A percentile compares a stretch with the other conserved stretches of the same genome.
Conservation (phyloP, 2,888 invertebrate species). For the Pseudolycoriella hygida region DNA sequence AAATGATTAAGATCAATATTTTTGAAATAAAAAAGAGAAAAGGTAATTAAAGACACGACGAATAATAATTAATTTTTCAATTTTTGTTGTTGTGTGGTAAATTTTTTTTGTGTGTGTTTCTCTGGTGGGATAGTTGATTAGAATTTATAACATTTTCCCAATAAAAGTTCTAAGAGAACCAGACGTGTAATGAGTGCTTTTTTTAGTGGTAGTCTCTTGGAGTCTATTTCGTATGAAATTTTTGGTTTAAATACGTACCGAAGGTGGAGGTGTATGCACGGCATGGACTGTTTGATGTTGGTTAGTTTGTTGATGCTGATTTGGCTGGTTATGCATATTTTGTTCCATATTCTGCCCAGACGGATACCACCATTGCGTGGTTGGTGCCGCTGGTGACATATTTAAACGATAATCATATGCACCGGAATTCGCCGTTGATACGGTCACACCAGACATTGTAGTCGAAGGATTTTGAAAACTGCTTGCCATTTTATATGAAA, state of each 20-base stretch:
- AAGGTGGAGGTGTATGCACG: constrained; percentile 9
- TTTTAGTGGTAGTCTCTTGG: constrained; percentile 33
- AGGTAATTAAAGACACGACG: too few relatives aligned
- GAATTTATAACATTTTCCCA: too few relatives aligned
- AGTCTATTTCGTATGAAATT: constrained; percentile 23
- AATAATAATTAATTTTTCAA: too few relatives aligned
- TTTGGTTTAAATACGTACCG: constrained; percentile 4
- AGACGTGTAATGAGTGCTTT: constrained; percentile 11
- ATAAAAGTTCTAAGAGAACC: too few relatives aligned
- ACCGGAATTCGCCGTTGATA: constrained; percentile 37
- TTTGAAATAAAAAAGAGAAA: too few relatives aligned
- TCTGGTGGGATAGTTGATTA: too few relatives aligned
- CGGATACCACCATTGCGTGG: constrained; percentile 62
- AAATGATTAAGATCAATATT: too few relatives aligned
- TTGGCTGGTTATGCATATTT: constrained; percentile 27
- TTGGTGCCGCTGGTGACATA: constrained; percentile 33
- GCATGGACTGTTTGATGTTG: constrained; percentile 22
- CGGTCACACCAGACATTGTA: constrained; percentile 43
- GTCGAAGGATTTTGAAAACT: constrained; percentile 58
- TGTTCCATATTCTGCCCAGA: constrained; percentile 38
- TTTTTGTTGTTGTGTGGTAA: too few relatives aligned
- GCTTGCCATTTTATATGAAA: constrained; percentile 73
- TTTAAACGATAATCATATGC: constrained; percentile 60
- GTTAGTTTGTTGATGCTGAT: constrained; percentile 25
- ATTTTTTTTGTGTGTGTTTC: too few relatives aligned